Evolutionary conservation across 2,888 invertebrate species (phyloP).

Genomic region (Harpagoxenus sublaevis): DNA sequence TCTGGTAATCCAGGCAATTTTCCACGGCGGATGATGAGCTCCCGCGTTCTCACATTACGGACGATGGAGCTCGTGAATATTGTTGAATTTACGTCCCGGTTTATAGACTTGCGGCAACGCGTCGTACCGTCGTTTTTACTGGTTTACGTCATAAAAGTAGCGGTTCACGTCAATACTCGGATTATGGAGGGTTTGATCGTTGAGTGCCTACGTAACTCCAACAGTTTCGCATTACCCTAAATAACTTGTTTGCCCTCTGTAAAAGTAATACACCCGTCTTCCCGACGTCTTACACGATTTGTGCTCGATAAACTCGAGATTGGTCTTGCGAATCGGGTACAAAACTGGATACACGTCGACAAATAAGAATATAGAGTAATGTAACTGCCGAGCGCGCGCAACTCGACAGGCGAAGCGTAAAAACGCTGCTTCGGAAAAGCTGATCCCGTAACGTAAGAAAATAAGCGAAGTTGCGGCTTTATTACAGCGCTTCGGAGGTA

Average conservation of each 20-base stretch:
- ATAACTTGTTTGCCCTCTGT: slow-evolving; percentile 1
- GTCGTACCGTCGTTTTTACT: neutral
- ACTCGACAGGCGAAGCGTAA: neutral
- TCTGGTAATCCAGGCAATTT: slow-evolving; percentile 19
- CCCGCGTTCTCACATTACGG: neutral
- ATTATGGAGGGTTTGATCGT: slow-evolving; percentile 30
- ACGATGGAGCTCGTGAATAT: neutral
- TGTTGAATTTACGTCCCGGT: slow-evolving; percentile 2
- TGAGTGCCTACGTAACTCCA: neutral
- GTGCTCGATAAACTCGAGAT: slow-evolving; percentile 23
- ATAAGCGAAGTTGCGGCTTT: slow-evolving; percentile 27
- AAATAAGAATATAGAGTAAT: slow-evolving; percentile 1
- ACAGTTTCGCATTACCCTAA: slow-evolving; percentile 1
- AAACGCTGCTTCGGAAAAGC: neutral
- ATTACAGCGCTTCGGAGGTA: slow-evolving; percentile 47
- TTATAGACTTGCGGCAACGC: neutral
- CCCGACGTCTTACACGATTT: slow-evolving; percentile 1
- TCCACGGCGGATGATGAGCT: neutral
- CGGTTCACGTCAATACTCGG: slow-evolving; percentile 4
- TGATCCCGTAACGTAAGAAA: slow-evolving; percentile 34
- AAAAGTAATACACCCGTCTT: neutral
- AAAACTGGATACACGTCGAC: slow-evolving; percentile 9
- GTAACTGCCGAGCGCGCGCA: slow-evolving; percentile 7
- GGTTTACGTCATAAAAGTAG: neutral
- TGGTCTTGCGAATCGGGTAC: neutral